Evolutionary conservation across 2,113 vertebrate species (phyloP), one percentile per base, ranked within the genome.

Genomic region (Delphinus delphis): DNA sequence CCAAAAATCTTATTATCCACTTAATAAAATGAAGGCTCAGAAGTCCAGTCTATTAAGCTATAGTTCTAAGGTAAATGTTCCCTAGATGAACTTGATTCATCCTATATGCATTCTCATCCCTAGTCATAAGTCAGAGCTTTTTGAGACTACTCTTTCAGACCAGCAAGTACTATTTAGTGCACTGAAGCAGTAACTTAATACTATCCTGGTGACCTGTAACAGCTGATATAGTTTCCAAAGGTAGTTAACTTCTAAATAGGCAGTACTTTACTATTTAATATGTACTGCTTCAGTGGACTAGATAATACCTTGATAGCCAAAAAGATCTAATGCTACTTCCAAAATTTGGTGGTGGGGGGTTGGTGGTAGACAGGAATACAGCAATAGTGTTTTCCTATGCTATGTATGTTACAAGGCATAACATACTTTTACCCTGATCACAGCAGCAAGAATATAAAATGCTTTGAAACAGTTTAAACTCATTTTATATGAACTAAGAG

Each of bases 221-320:
- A 82, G 41, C 5, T 65, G 47, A 93, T 53, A 31, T 44, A 90
- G 15, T 88, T 95, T 93, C 67, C 85, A 88, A 41, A 95, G n/a
- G 41, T 79, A 77, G 84, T 90, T 95, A 93, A 79, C 65, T 90
- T 88, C 44, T 62, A 97, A 94, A 88, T 31, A 86, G 71, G 20
- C 33, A 81, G 53, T 31, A 68, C 76, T 79, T 96, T 89, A 89
- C 36, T 89, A 41, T 58, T 97, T 74, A 96, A 41, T 93, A 95
- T 85, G 94, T 33, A 85, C 7, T 90, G 90, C 81, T 90, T 96
- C 96, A 85, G 44, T 85, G 85, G 65, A 65, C 53, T 77, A 85
- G 18, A 82, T 73, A 96, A 81, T 90, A 86, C 15, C 26, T 79
- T 77, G 21, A 85, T 88, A 55, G 6, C 33, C 38, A 58, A 65